These are phyloP conservation scores for Orchesellides sinensis DNA, from an alignment of 2,888 invertebrate genomes.

Conservation along the genomic window DNA sequence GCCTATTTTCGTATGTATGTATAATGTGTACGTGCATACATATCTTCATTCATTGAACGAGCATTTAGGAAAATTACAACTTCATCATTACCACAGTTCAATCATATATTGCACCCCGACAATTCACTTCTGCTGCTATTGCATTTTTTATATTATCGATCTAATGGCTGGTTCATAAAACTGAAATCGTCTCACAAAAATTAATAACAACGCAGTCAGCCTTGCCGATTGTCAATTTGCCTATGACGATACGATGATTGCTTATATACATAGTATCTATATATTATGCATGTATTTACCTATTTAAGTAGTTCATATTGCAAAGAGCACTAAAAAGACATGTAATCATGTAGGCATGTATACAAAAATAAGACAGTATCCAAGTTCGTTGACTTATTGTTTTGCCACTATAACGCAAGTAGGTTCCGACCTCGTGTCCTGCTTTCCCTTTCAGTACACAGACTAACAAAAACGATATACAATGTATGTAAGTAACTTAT, in stretches of 20 bases:
- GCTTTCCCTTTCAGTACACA: constrained; percentile 61
- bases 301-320: too few relatives aligned
- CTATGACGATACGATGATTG: constrained; percentile 16
- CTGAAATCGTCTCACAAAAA: too few relatives aligned
- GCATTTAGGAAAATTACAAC: not conserved
- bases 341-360: too few relatives aligned
- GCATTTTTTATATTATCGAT: too few relatives aligned
- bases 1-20: not conserved
- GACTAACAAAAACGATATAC: constrained; percentile 5
- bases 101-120: too few relatives aligned
- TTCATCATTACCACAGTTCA: too few relatives aligned
- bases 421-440: constrained; percentile 65
- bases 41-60: too few relatives aligned
- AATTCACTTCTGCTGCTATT: too few relatives aligned
- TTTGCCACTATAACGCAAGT: constrained; percentile 60
- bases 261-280: too few relatives aligned
- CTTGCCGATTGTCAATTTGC: constrained; percentile 47
- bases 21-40: not conserved
- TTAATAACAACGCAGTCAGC: constrained; percentile 5
- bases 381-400: constrained; percentile 63
- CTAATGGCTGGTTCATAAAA: too few relatives aligned
- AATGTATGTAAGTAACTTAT: not conserved
- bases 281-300: too few relatives aligned
- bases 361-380: not conserved
- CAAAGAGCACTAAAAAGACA: too few relatives aligned